Conservation (phyloP, 2,888 invertebrate species). For the Dione juno region DNA sequence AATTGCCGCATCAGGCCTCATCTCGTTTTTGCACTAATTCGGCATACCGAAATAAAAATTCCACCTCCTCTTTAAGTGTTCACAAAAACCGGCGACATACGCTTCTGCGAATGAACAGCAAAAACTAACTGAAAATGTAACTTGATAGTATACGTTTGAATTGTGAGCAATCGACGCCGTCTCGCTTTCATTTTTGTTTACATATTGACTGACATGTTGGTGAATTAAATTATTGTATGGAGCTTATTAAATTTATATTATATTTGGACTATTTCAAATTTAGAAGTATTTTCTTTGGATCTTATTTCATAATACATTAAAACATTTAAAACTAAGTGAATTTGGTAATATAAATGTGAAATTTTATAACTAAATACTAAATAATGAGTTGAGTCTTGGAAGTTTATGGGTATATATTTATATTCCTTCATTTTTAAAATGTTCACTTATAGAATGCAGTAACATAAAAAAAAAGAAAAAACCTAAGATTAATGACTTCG, state of each 20-base stretch:
- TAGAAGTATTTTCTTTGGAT: too few species aligned
- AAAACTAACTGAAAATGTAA: slow-evolving; percentile 61
- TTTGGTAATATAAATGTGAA: too few species aligned
- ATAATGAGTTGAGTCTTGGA: too few species aligned
- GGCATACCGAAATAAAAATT: slow-evolving; percentile 84
- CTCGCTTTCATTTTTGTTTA: slow-evolving; percentile 36
- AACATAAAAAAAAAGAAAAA: background rate
- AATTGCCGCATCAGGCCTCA: slow-evolving; percentile 71
- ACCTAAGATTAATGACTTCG: slow-evolving; percentile 6
- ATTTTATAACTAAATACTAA: too few species aligned
- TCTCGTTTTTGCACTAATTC: slow-evolving; percentile 82
- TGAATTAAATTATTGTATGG: slow-evolving; percentile 15
- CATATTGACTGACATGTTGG: background rate
- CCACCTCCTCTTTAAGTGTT: slow-evolving; percentile 74
- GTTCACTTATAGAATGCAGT: too few species aligned
- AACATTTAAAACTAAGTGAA: too few species aligned
- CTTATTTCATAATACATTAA: too few species aligned
- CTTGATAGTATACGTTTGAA: slow-evolving; percentile 52
- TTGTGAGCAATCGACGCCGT: slow-evolving; percentile 45
- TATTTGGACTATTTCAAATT: too few species aligned
- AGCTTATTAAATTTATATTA: background rate
- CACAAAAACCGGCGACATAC: slow-evolving; percentile 66
- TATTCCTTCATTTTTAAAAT: too few species aligned
- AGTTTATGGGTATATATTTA: too few species aligned
- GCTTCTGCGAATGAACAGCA: slow-evolving; percentile 67